Evolutionary conservation across 1,140 invertebrate genomes (phyloP), one percentile per base, ranked within the genome.

Genomic region (Piezodorus guildinii): DNA sequence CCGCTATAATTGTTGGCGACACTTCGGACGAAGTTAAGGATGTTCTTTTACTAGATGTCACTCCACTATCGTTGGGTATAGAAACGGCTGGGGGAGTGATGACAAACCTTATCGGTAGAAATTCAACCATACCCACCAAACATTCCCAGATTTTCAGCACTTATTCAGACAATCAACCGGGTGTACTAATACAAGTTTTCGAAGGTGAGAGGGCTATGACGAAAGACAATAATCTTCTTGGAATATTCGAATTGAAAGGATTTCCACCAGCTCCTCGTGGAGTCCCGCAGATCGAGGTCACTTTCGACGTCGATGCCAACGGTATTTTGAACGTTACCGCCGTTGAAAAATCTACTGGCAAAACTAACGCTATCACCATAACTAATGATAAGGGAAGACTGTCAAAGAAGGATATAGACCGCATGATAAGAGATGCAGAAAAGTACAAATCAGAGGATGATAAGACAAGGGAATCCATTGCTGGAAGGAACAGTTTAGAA

Each of bases 21-120:
- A 95, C 94, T 73, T 93, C 90, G 19, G 91, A 96, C 73, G 88
- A 89, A 72, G 91, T 87, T 4, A 89, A 90, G 70, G 93, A 97
- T 75, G 74, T 97, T 64, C 76, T 98, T 30, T 79, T 98, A 67
- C 81, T 98, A 34, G 95, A 98, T 73, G 94, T 97, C 25, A 88
- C 94, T 27, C 94, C 95, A 0, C 75, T 98, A 67, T 96, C 94
- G 8, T 78, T 98, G 71, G 95, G 94, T 81, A 97, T 97, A 71
- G 94, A 96, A 75, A 98, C 94, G 16, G 94, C 92, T 69, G 94
- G 94, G 58, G 94, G 94, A 72, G 92, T 97, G 56, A 97, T 97
- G 94, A 96, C 93, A 34, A 83, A 86, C 9, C 79, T 98, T 5
- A 95, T 98, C 74, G 93, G 96, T 77, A 81, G 94, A 45, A 97